Base-by-base conservation (phyloP, 2,888 invertebrate species). In the Drosophila nr. perissopoda region DNA sequence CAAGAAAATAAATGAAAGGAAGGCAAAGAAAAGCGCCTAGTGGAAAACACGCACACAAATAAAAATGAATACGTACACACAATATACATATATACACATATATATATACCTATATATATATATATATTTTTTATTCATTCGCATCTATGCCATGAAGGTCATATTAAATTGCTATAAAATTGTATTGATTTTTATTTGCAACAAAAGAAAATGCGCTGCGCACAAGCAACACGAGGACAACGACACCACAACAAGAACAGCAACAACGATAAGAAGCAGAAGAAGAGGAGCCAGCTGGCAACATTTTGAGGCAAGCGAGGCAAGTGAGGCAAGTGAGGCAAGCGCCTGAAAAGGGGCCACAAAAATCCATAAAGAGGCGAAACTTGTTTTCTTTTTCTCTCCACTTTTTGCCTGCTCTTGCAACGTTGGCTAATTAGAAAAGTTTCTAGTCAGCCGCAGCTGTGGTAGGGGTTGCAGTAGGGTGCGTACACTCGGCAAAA, bases 91-190 rank as follows among this genome's bases (percentile, higher is more conserved):
- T 66, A 57, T 66, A 60, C 62, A 45, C 45, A 66, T 16, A 48
- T 10, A 54, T 45, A 54, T 62, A 62, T 56, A 36, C 68, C 59
- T 62, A 59, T 48, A 31, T 53, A 36, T 31, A 16, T 56, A 49
- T 68, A 38, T 52, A 29, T 77, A 49, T 60, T 34, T 52, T 85
- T 16, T 25, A 27, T 49, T 49, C 27, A 27, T 49, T 25, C 49
- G 18, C 36, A 87, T 87, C 80, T 89, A 80, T 90, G 85, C 91
- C 87, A 91, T 90, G 91, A 91, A 91, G 91, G 91, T 91, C 91
- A 91, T 91, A 92, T 91, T 91, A 92, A 92, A 92, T 91, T 91
- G 91, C 91, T 87, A 91, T 91, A 92, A 91, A 91, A 91, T 87
- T 83, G 82, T 91, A 92, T 92, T 88, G 91, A 92, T 92, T 92